Evolutionary conservation across 2,888 invertebrate species (phyloP), one percentile per base, ranked within the genome.

Genomic region (Drosophila prolongata): DNA sequence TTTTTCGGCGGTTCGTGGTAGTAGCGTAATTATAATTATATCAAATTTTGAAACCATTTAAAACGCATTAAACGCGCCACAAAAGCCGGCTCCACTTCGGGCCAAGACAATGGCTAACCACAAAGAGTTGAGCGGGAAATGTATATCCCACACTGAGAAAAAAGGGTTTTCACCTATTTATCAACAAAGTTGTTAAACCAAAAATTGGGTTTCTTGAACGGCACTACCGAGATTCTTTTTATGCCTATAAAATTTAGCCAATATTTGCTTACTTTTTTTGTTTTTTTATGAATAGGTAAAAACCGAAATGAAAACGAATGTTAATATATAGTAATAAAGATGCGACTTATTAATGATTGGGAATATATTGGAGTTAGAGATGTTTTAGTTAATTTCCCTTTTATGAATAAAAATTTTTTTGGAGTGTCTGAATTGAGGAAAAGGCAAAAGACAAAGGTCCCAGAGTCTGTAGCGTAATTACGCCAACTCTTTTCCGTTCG

Each of bases 21-120:
- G 79, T 76, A 76, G 79, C 78, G 65, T 87, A 83, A 87, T 89
- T 83, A 89, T 89, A 89, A 87, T 87, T 89, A 87, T 79, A 87
- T 83, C 87, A 89, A 87, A 87, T 89, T 87, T 87, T 83, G 78
- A 76, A 87, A 89, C 86, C 88, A 89, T 89, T 89, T 89, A 87
- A 89, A 88, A 86, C 88, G 80, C 86, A 89, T 89, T 89, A 88
- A 89, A 87, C 76, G 83, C 79, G 68, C 66, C 75, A 68, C 75
- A 80, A 65, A 60, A 55, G 68, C 47, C 49, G 49, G 35, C 53
- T 54, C 47, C 53, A 42, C 68, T 70, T 50, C 14, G 10, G 49
- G n/a, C 38, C 66, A 57, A 58, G 19, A 43, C 42, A 37, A 52
- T 42, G 34, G 53, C 19, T 37, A 53, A 40, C 64, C 66, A 46